phyloP scores from a whole-genome alignment of 2,888 invertebrate species.

The Encarsia formosa region DNA sequence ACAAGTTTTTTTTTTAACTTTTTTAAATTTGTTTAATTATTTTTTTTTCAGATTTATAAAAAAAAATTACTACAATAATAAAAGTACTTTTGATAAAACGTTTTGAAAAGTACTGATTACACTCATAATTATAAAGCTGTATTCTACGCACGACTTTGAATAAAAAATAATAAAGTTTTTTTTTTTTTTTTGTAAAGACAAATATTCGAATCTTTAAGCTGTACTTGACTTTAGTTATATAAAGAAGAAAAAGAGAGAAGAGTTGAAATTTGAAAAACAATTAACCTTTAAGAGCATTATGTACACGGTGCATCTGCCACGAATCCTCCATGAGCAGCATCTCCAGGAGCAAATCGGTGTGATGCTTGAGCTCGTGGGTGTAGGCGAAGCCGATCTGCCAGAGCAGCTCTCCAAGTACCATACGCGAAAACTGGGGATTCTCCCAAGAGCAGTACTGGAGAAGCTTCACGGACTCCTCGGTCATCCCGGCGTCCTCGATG shows the following conservation, averaged over 20 bases:
- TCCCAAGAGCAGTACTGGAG: slow-evolving; percentile 96
- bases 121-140: no score
- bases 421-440: slow-evolving; percentile 88
- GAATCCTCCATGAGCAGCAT: slow-evolving; percentile 89
- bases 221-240: no score
- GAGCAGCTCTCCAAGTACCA: slow-evolving; percentile 82
- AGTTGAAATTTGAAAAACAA: no score
- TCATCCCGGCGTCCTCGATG: slow-evolving; percentile 88
- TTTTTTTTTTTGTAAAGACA: no score
- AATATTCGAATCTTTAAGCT: no score
- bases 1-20: neutral
- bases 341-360: slow-evolving; percentile 82
- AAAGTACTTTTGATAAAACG: no score
- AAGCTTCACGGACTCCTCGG: slow-evolving; percentile 85
- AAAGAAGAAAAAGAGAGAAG: no score
- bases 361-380: slow-evolving; percentile 89
- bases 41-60: no score
- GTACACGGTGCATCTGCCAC: slow-evolving; percentile 92
- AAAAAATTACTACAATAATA: no score
- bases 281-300: slow-evolving; percentile 83
- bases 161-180: no score
- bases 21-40: neutral
- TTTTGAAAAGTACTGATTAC: no score
- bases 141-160: no score
- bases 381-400: slow-evolving; percentile 88